Base-by-base conservation (phyloP, 1,140 invertebrate species). In the Wiebesia pumilae region DNA sequence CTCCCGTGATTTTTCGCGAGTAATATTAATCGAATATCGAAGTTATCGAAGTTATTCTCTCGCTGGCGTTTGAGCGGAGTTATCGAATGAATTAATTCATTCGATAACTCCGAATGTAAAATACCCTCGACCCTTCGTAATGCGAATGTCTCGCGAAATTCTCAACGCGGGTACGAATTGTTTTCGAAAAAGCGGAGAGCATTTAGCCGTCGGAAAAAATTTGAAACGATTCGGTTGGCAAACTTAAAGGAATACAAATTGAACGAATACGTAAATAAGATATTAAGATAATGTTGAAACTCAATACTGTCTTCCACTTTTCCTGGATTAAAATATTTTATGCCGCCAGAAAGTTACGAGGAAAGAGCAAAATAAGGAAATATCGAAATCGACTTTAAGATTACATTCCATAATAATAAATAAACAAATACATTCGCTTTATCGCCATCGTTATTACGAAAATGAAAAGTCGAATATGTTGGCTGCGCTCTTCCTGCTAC, bases 281-380 rank as follows among this genome's bases (percentile, higher is more conserved):
- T 43, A 75, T 43, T 43, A n/a, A 75, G 35, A 75, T 43, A 75
- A 75, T n/a, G 71, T 75, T 43, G 71, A 75, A 75, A 38, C 71
- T 75, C n/a, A 75, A 75, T 43, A 75, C 38, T 43, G 71, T 21
- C 71, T 75, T 43, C 21, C 27, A 38, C 24, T 75, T 43, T 75
- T 43, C 27, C 38, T 2, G 69, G 33, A 33, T 38, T 71, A 35
- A 71, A 35, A 35, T 71, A 35, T 71, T 38, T 21, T 71, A 21
- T 38, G 12, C 35, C 69, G 33, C 24, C 3, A 24, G 58, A 62
- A 54, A 62, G 69, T 38, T 71, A 21, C 3, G 69, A 43, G 16
- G 4, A 12, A 75, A 38, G 40, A n/a, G 19, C 10, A n/a, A n/a
- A 43, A 43, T n/a, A 75, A 75, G 71, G 27, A 43, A 75, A 75